Percentiles rank a stretch among this genome's conserved stretches.
Conservation (phyloP, 2,888 invertebrate species). For the Limnephilus lunatus region DNA sequence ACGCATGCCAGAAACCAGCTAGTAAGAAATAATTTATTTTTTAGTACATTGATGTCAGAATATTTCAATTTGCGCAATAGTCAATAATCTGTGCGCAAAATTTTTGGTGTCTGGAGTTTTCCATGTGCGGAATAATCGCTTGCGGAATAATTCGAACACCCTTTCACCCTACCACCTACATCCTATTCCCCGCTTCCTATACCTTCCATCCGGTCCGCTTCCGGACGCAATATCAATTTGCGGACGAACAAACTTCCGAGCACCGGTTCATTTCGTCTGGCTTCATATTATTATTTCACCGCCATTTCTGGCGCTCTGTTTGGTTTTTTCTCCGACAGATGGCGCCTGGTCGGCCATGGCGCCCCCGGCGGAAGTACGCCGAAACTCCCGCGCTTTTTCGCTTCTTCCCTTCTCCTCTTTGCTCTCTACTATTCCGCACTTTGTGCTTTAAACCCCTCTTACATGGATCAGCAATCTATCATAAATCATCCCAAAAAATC, state of each 20-base stretch:
- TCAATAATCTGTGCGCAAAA: background rate
- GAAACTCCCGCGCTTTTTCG: constrained; percentile 12
- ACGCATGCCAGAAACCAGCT: too few species aligned
- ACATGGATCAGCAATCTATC: background rate
- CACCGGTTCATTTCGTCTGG: constrained; percentile 60
- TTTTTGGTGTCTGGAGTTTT: background rate
- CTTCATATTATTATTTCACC: constrained; percentile 58
- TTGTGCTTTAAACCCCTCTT: background rate
- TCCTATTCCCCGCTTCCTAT: background rate
- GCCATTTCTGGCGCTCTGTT: constrained; percentile 51
- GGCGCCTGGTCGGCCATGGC: constrained; percentile 55
- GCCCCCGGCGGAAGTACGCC: constrained; percentile 50
- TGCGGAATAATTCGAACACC: background rate
- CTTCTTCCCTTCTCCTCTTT: constrained; percentile 5
- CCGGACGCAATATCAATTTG: constrained; percentile 64
- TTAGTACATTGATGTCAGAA: too few species aligned
- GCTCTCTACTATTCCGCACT: constrained; percentile 2
- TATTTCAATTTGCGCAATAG: too few species aligned
- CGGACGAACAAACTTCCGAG: constrained; percentile 62
- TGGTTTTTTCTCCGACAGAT: constrained; percentile 60
- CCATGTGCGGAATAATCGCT: background rate
- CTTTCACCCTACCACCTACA: background rate
- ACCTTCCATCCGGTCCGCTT: constrained; percentile 24
- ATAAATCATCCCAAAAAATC: background rate
- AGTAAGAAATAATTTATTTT: too few species aligned